Conservation (phyloP, 2,797 vertebrate genomes). For the Aeoliscus strigatus region DNA sequence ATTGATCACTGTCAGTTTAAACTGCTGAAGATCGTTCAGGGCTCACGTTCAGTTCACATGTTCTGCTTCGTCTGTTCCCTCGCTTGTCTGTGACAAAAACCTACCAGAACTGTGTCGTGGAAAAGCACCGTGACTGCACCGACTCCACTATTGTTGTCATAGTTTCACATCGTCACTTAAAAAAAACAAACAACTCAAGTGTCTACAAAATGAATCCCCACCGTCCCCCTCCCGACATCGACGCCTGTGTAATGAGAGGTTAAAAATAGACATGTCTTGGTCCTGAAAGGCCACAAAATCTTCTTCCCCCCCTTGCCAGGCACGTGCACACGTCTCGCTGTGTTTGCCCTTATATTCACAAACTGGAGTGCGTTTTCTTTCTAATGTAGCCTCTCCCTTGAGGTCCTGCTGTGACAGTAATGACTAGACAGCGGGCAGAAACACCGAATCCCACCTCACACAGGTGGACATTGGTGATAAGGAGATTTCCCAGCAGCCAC, state of each 20-base stretch:
- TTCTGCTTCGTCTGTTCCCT: no score
- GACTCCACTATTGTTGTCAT: no score
- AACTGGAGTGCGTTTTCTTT: constrained; percentile 4
- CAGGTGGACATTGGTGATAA: constrained; percentile 53
- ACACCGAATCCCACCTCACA: constrained; percentile 32
- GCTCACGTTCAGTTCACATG: no score
- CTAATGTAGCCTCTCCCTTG: constrained; percentile 4
- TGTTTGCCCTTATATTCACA: constrained; percentile 3
- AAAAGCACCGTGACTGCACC: no score
- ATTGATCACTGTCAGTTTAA: no score
- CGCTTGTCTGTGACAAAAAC: no score
- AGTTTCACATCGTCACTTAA: no score
- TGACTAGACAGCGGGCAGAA: constrained; percentile 44
- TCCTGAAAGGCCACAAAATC: neutral
- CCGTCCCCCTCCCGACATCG: no score
- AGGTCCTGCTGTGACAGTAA: constrained; percentile 44
- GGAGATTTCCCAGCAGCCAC: constrained; percentile 44
- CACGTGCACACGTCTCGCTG: neutral
- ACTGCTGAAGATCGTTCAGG: no score
- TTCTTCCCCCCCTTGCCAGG: neutral
- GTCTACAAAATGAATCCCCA: no score
- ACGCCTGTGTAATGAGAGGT: neutral
- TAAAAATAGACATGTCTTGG: neutral
- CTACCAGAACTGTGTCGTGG: no score
- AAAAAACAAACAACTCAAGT: no score